These are phyloP conservation scores for Serrognathus titanus DNA, from an alignment of 2,888 invertebrate genomes.

Conservation along the genomic window DNA sequence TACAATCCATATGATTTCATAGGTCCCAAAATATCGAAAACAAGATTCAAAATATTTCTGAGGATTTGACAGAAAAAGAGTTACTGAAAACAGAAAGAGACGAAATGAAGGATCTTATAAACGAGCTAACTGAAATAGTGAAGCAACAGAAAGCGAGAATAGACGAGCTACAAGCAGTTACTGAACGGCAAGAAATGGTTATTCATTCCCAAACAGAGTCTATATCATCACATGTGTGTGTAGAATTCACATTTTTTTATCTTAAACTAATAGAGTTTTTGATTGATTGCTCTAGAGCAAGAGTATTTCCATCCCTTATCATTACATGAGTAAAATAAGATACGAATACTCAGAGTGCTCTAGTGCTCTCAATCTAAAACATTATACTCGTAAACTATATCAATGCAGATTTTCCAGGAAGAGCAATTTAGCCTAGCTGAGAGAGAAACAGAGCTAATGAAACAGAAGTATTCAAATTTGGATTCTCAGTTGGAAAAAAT, in stretches of 20 bases:
- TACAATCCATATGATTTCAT: neutral
- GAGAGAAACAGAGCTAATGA: slow-evolving; percentile 13
- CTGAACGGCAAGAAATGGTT: slow-evolving; percentile 23
- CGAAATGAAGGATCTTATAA: slow-evolving; percentile 19
- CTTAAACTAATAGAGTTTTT: neutral
- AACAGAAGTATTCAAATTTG: slow-evolving; percentile 10
- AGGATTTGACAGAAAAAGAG: slow-evolving; percentile 18
- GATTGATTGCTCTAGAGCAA: no score
- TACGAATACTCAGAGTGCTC: no score
- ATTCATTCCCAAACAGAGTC: slow-evolving; percentile 20
- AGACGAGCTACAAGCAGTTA: slow-evolving; percentile 17
- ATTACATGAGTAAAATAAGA: no score
- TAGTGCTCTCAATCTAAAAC: no score
- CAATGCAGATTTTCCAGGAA: slow-evolving; percentile 4
- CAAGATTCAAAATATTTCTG: slow-evolving; percentile 16
- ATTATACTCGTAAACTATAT: no score
- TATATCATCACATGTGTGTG: slow-evolving; percentile 23
- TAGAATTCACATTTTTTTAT: neutral
- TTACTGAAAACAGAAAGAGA: slow-evolving; percentile 20
- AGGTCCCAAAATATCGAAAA: slow-evolving; percentile 13
- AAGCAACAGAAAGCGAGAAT: slow-evolving; percentile 21
- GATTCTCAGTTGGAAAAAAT: slow-evolving; percentile 11
- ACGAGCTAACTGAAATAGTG: slow-evolving; percentile 19
- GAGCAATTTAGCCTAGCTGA: slow-evolving; percentile 14
- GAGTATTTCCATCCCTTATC: no score